phyloP scores from a whole-genome alignment of 2,797 vertebrate genomes.

The Acanthurus lineatus region DNA sequence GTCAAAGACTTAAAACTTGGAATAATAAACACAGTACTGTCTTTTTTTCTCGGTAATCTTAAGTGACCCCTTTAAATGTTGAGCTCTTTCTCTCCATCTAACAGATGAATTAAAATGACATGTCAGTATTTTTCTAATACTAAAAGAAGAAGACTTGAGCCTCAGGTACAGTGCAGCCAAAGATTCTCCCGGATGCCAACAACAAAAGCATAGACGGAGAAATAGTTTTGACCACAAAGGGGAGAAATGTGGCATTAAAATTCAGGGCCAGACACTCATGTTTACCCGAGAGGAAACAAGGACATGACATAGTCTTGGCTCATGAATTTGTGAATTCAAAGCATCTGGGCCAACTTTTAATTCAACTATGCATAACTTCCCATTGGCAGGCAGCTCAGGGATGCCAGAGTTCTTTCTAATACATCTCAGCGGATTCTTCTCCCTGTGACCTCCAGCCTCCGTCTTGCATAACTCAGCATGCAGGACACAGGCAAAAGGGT shows the following conservation, averaged over 20 bases:
- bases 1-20: conserved; percentile 13
- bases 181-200: background rate
- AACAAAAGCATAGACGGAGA: conserved; percentile 43
- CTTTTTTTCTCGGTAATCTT: background rate
- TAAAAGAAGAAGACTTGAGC: background rate
- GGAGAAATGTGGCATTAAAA: conserved; percentile 53
- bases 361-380: conserved; percentile 62
- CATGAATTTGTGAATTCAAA: conserved; percentile 61
- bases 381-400: conserved; percentile 54
- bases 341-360: conserved; percentile 58
- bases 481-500: conserved; percentile 19
- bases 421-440: conserved; percentile 52
- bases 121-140: background rate
- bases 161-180: conserved; percentile 4
- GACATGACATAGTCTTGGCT: conserved; percentile 63
- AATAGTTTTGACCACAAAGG: conserved; percentile 45
- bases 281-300: conserved; percentile 66
- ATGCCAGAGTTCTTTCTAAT: conserved; percentile 54
- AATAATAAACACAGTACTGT: conserved; percentile 1
- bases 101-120: conserved; percentile 8
- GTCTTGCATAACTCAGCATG: conserved; percentile 46
- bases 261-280: conserved; percentile 55
- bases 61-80: background rate
- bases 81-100: background rate
- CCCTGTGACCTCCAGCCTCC: conserved; percentile 53